phyloP scores from a whole-genome alignment of 1,140 invertebrate species.

The Ctenoplectra terminalis region DNA sequence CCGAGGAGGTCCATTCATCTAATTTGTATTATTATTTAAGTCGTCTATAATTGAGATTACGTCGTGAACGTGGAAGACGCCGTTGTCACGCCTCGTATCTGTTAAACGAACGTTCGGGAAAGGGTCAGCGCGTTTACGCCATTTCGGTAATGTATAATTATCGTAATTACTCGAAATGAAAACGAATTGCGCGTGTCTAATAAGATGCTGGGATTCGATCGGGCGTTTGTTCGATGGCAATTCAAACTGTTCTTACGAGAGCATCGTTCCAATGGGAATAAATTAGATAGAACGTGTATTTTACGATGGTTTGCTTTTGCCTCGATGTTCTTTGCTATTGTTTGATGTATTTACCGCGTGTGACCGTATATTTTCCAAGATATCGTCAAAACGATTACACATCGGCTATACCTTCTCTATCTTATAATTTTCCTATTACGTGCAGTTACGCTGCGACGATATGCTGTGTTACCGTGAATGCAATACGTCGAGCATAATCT shows the following conservation, averaged over 20 bases:
- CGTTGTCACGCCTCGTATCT: constrained; percentile 63
- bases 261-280: too few relatives aligned
- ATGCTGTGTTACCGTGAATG: background rate
- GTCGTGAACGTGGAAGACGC: constrained; percentile 33
- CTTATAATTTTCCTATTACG: constrained; percentile 34
- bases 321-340: background rate
- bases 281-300: background rate
- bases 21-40: constrained; percentile 75
- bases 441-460: background rate
- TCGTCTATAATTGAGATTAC: constrained; percentile 65
- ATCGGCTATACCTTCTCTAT: constrained; percentile 11
- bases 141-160: background rate
- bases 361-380: background rate
- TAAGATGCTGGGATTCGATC: background rate
- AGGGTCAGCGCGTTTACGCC: background rate
- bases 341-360: background rate
- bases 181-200: background rate
- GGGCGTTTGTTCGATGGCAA: background rate
- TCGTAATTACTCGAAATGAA: constrained; percentile 12
- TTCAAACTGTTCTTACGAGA: background rate
- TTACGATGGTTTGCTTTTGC: background rate
- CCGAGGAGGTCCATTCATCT: constrained; percentile 75
- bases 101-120: constrained; percentile 46
- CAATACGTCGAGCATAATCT: background rate
- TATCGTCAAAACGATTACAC: constrained; percentile 13